phyloP scores from a whole-genome alignment of 1,140 invertebrate species.

The Thereuonema tuberculata region DNA sequence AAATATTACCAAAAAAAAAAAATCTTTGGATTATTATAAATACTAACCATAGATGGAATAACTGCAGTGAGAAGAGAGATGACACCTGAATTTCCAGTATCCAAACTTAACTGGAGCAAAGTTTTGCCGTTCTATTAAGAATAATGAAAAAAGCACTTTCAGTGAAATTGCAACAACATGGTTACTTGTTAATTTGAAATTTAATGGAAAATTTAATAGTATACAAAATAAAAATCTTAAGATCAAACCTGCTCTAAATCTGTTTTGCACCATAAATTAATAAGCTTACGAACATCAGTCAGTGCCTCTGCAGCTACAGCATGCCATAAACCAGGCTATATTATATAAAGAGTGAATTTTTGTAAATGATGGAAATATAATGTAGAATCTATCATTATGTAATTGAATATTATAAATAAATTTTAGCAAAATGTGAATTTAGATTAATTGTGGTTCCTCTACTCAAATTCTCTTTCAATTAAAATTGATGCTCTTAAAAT shows the following conservation, averaged over 20 bases:
- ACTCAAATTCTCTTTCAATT: too few relatives aligned
- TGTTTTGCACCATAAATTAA: constrained; percentile 8
- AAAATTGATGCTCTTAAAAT: too few relatives aligned
- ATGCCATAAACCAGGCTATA: constrained; percentile 1
- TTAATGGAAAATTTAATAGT: neutral
- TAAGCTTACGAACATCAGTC: neutral
- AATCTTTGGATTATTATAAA: neutral
- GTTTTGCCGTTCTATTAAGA: neutral
- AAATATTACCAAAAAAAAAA: neutral
- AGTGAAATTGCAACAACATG: too few relatives aligned
- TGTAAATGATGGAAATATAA: too few relatives aligned
- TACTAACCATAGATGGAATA: constrained; percentile 2
- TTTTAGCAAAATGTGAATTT: too few relatives aligned
- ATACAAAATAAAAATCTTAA: neutral
- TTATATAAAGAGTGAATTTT: neutral
- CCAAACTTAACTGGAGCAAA: neutral
- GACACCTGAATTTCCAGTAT: neutral
- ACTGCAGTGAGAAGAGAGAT: neutral
- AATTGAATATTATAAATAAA: too few relatives aligned
- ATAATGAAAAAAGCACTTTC: too few relatives aligned
- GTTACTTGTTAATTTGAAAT: neutral
- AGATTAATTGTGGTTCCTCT: too few relatives aligned
- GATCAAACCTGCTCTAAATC: neutral
- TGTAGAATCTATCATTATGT: too few relatives aligned
- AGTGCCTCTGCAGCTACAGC: constrained; percentile 2